These are phyloP conservation scores for Lithodes maja DNA, from an alignment of 2,888 invertebrate genomes.

Conservation along the genomic window DNA sequence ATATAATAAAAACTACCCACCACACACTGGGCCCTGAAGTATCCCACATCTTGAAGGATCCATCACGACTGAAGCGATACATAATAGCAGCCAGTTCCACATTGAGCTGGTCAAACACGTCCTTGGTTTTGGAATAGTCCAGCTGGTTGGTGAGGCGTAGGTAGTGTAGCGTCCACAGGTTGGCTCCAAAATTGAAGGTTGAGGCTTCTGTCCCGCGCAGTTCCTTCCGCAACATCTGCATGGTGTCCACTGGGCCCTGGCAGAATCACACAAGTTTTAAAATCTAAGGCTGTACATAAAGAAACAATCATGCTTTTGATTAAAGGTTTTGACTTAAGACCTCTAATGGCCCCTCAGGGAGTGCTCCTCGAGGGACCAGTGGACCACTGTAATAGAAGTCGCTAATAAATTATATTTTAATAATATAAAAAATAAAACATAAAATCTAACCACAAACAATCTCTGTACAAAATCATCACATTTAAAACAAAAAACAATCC, in stretches of 20 bases:
- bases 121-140: constrained; percentile 72
- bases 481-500: background rate
- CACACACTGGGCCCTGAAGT: constrained; percentile 75
- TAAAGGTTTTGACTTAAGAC: too few species aligned
- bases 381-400: too few species aligned
- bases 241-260: constrained; percentile 73
- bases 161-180: constrained; percentile 78
- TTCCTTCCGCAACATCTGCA: constrained; percentile 75
- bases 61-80: constrained; percentile 73
- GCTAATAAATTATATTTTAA: background rate
- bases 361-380: too few species aligned
- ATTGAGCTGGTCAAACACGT: constrained; percentile 75
- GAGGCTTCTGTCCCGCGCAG: constrained; percentile 77
- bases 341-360: too few species aligned
- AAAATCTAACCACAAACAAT: background rate
- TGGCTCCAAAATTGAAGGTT: constrained; percentile 78
- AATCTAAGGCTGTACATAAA: background rate
- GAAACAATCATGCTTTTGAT: too few species aligned
- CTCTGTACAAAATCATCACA: background rate
- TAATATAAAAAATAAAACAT: background rate
- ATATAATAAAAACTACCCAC: constrained; percentile 72
- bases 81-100: constrained; percentile 74
- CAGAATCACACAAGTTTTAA: background rate
- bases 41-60: constrained; percentile 75
- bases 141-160: constrained; percentile 78